Conservation (phyloP, 2,888 invertebrate genomes). For the Oscheius myriophilus region DNA sequence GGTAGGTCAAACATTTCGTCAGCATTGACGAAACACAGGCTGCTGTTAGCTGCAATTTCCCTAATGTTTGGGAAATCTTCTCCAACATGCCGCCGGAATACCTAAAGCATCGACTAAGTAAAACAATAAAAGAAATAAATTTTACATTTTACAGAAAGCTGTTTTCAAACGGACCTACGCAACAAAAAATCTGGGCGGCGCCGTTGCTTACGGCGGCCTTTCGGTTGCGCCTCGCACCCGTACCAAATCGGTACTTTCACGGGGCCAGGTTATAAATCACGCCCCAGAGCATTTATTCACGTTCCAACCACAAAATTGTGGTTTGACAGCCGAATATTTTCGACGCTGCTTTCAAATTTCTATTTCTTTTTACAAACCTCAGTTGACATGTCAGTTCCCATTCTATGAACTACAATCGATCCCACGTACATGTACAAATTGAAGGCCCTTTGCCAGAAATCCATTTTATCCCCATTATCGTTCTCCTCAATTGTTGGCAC, state of each 20-base stretch:
- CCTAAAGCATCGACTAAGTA: conserved; percentile 34
- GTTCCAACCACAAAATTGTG: too few relatives aligned
- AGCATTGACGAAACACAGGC: conserved; percentile 50
- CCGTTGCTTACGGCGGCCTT: too few relatives aligned
- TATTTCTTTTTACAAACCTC: conserved; percentile 30
- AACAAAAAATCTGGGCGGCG: too few relatives aligned
- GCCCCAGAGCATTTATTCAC: too few relatives aligned
- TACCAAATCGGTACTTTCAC: too few relatives aligned
- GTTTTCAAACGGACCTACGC: too few relatives aligned
- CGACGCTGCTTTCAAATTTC: too few relatives aligned
- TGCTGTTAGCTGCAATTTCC: conserved; percentile 54
- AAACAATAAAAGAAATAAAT: too few relatives aligned
- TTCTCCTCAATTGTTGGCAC: conserved; percentile 64
- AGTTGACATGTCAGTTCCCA: conserved; percentile 50
- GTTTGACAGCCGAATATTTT: too few relatives aligned
- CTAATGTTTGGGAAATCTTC: conserved; percentile 60
- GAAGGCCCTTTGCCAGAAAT: conserved; percentile 54
- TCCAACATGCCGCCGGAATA: conserved; percentile 45
- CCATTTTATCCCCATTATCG: conserved; percentile 60
- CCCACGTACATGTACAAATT: conserved; percentile 62
- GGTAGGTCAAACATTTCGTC: conserved; percentile 54
- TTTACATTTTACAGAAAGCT: too few relatives aligned
- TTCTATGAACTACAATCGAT: conserved; percentile 48
- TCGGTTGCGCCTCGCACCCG: too few relatives aligned
- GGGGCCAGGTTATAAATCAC: too few relatives aligned